phyloP scores from a whole-genome alignment of 2,113 vertebrate genomes.

The Blennius ocellaris region DNA sequence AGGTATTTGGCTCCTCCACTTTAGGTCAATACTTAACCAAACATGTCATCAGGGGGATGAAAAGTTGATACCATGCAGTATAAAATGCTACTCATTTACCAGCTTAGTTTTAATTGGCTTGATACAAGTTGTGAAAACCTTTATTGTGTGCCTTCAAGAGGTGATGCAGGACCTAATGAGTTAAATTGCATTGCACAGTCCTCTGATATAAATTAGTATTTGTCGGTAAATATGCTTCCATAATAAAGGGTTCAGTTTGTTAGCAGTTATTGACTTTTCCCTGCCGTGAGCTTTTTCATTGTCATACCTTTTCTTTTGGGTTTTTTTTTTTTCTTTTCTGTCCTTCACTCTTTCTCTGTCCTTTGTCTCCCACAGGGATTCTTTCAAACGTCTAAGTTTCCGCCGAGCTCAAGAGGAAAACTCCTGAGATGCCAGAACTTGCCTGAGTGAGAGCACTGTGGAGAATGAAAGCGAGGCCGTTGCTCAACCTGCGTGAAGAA shows the following conservation, averaged over 20 bases:
- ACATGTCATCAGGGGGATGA: too few species aligned
- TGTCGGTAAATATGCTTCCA: background rate
- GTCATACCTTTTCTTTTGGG: too few species aligned
- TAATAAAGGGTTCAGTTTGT: too few species aligned
- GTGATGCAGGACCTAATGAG: background rate
- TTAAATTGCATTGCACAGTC: background rate
- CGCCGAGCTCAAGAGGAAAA: conserved; percentile 82
- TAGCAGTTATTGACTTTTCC: too few species aligned
- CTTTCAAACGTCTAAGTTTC: conserved; percentile 84
- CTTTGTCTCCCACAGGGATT: conserved; percentile 74
- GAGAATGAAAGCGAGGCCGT: conserved; percentile 45
- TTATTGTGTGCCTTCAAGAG: background rate
- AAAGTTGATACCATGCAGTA: too few species aligned
- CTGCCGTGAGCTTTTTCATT: too few species aligned
- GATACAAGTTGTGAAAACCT: background rate
- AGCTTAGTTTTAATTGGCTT: background rate
- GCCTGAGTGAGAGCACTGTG: conserved; percentile 6
- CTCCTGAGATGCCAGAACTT: conserved; percentile 71
- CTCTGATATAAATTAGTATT: background rate
- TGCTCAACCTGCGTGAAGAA: conserved; percentile 18
- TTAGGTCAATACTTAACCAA: too few species aligned
- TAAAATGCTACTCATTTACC: background rate
- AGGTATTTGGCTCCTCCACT: too few species aligned
- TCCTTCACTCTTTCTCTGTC: conserved; percentile 11
- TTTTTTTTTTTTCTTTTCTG: conserved; percentile 3